Conservation (phyloP, 1,140 invertebrate genomes). For the Phymorhynchus buccinoides region DNA sequence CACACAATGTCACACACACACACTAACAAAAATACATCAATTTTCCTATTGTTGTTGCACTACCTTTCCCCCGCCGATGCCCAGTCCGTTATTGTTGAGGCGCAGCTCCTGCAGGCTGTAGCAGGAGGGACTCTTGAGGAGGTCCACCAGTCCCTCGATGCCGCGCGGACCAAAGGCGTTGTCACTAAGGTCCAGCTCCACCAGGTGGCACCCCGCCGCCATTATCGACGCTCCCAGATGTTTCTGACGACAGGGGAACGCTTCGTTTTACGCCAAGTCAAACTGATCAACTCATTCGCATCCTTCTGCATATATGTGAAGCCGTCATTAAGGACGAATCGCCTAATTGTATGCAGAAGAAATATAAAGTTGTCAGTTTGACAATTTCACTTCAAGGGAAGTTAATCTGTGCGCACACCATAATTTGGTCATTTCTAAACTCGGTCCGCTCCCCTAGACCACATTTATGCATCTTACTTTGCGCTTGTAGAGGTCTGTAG, state of each 20-base stretch:
- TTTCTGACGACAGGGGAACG: constrained; percentile 77
- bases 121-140: constrained; percentile 88
- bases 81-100: constrained; percentile 96
- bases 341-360: no score
- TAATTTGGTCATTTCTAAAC: no score
- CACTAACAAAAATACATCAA: background rate
- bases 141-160: constrained; percentile 87
- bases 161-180: constrained; percentile 99
- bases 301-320: no score
- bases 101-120: constrained; percentile 85
- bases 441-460: no score
- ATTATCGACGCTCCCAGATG: constrained; percentile 88
- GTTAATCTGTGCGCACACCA: no score
- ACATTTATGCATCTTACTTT: no score
- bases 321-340: no score
- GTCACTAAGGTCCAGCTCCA: constrained; percentile 94
- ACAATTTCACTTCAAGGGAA: no score
- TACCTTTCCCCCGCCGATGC: constrained; percentile 88
- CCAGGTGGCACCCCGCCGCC: constrained; percentile 83
- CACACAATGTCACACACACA: background rate
- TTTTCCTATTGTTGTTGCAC: constrained; percentile 24
- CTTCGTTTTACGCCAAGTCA: no score
- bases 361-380: no score
- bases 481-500: no score
- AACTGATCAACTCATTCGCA: no score